Evolutionary conservation across 2,797 vertebrate species (phyloP).

Genomic region (Phoeniculus purpureus): DNA sequence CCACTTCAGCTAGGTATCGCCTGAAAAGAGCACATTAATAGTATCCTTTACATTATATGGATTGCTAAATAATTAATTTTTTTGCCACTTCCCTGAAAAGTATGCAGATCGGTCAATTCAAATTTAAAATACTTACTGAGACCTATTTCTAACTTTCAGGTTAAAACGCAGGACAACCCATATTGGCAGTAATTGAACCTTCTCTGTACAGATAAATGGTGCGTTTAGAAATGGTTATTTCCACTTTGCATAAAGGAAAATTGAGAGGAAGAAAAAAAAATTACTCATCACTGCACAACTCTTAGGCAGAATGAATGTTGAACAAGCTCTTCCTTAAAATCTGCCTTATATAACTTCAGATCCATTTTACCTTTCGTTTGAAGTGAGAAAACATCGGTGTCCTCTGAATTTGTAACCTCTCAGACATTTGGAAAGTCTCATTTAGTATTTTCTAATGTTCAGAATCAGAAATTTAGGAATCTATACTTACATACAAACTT

Average conservation of each 20-base stretch:
- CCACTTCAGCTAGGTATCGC: not conserved
- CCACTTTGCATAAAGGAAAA: not conserved
- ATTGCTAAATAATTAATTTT: not conserved
- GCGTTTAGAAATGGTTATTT: constrained; percentile 3
- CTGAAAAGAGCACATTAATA: not conserved
- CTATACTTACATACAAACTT: not conserved
- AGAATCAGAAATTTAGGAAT: not conserved
- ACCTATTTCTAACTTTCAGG: not conserved
- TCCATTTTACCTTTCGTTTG: not conserved
- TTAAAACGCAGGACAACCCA: not conserved
- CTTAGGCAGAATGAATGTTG: not conserved
- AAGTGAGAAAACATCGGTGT: not conserved
- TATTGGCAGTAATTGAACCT: not conserved
- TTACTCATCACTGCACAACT: not conserved
- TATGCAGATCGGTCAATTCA: not conserved
- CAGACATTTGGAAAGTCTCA: not conserved
- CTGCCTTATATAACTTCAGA: not conserved
- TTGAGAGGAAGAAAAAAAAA: not conserved
- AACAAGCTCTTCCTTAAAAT: not conserved
- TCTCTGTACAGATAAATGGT: not conserved
- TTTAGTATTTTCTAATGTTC: not conserved
- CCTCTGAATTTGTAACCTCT: not conserved
- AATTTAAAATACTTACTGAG: not conserved
- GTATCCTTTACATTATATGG: not conserved
- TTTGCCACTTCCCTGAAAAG: not conserved